Evolutionary conservation across 2,888 invertebrate species (phyloP), one percentile per base, ranked within the genome.

Genomic region (Nephrotoma flavescens): DNA sequence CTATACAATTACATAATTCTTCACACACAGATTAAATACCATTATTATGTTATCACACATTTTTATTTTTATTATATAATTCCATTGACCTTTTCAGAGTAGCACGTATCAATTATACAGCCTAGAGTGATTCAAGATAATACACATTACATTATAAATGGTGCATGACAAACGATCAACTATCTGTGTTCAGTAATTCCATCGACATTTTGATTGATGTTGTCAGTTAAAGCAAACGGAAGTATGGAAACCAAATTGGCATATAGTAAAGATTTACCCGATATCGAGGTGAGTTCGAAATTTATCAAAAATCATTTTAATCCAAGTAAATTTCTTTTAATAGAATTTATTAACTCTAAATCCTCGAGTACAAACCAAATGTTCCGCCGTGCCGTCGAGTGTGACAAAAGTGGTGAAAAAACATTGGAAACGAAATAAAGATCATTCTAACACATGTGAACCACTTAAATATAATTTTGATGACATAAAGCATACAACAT

Each of bases 401-500:
- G 93, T 93, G 86, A 99, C 99, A 0, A 98, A 99, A 92, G 93
- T 93, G 88, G 96, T 95, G 89, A 99, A 98, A 90, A 94, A 95
- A 88, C 97, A 97, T 89, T 99, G 99, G 99, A 99, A 99, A 92
- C 93, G 99, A 87, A 99, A 99, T 91, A 91, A 93, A 52, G 41
- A 52, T 57, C 91, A 92, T 71, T 71, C 11, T 86, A 91, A 95
- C 96, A 92, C 92, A 15, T 96, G 96, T 89, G 92, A 93, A 41
- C 93, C 95, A 1, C 90, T 96, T 87, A 93, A 93, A 87, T 97
- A 98, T 88, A 97, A 99, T 91, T 99, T 99, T 91, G 96, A 97
- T 88, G 99, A 99, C 90, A 96, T 99, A 88, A 99, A 99, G 91
- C 98, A 98, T 89, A 99, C 99, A 0, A 99, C 99, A 0, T 90